Conservation (phyloP, 2,797 vertebrate species). For the Alexandromys oeconomus region DNA sequence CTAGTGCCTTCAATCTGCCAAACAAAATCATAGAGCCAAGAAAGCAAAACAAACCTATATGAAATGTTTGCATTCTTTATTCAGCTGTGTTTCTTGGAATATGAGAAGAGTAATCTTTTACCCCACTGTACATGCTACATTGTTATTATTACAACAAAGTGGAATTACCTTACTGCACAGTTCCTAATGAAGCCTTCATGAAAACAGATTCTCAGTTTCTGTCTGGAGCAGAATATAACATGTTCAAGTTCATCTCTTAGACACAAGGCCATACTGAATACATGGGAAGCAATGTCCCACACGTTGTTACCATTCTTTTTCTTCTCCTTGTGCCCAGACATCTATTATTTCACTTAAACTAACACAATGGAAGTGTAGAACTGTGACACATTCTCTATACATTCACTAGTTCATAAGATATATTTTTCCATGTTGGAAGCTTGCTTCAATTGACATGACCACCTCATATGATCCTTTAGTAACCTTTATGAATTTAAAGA, state of each 20-base stretch:
- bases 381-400: neutral
- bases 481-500: constrained; percentile 25
- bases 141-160: neutral
- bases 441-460: neutral
- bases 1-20: neutral
- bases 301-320: neutral
- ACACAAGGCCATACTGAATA: neutral
- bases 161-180: neutral
- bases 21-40: neutral
- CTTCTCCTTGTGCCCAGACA: neutral
- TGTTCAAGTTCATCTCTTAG: neutral
- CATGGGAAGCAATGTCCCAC: neutral
- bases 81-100: neutral
- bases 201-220: constrained; percentile 29
- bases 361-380: neutral
- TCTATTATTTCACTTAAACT: neutral
- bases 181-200: constrained; percentile 4
- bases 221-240: neutral
- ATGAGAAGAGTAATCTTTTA: neutral
- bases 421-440: constrained; percentile 9
- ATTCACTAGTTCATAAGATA: neutral
- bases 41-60: neutral
- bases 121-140: neutral
- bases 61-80: neutral
- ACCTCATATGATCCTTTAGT: neutral